phyloP scores from a whole-genome alignment of 2,888 invertebrate genomes.

The Drosophila neonasuta region DNA sequence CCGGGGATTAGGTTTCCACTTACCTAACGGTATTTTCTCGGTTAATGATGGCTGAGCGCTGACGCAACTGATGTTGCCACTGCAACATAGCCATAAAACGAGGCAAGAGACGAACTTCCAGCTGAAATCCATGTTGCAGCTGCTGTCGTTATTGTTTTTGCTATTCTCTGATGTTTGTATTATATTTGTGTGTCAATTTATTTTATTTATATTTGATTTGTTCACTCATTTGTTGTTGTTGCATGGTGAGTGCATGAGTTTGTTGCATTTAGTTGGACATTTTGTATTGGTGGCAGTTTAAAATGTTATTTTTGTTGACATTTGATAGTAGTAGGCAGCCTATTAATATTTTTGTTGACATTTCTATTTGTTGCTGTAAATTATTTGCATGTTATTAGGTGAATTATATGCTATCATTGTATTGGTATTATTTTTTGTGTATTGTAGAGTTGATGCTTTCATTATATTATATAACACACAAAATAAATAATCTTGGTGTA shows the following conservation, averaged over 20 bases:
- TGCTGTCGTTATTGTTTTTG: constrained; percentile 27
- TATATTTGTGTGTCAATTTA: constrained; percentile 22
- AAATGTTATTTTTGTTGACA: constrained; percentile 29
- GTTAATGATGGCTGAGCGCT: constrained; percentile 81
- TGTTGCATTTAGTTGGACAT: constrained; percentile 56
- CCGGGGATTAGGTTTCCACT: constrained; percentile 61
- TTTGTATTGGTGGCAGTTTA: constrained; percentile 29
- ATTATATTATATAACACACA: no score
- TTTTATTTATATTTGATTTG: constrained; percentile 28
- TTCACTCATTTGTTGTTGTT: constrained; percentile 38
- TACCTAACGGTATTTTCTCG: constrained; percentile 82
- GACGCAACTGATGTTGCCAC: constrained; percentile 49
- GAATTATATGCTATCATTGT: neutral
- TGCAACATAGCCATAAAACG: constrained; percentile 79
- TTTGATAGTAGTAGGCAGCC: constrained; percentile 3
- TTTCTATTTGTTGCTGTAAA: constrained; percentile 18
- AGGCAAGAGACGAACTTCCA: constrained; percentile 77
- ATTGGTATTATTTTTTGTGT: neutral
- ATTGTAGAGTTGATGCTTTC: no score
- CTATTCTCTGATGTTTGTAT: constrained; percentile 36
- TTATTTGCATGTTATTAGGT: neutral
- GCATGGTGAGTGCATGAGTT: constrained; percentile 45
- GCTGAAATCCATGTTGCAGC: constrained; percentile 79
- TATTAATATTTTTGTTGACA: constrained; percentile 30
- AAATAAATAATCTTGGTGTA: no score